These are phyloP conservation scores for Paramisgurnus dabryanus DNA, from an alignment of 2,113 vertebrate species.

Conservation along the genomic window DNA sequence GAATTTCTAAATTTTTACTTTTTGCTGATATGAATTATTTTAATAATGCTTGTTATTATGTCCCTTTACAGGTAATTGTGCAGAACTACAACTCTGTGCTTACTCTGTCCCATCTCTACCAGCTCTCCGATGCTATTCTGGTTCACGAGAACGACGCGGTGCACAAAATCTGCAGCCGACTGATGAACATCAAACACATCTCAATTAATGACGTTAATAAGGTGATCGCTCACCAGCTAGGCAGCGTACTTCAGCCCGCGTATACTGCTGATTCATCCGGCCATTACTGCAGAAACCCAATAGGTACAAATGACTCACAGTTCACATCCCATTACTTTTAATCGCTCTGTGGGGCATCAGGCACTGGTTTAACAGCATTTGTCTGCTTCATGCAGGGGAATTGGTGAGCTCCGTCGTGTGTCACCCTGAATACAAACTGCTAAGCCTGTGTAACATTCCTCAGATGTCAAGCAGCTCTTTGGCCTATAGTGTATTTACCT, in stretches of 20 bases:
- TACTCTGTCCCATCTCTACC: slow-evolving; percentile 90
- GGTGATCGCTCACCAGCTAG: slow-evolving; percentile 92
- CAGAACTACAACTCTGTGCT: slow-evolving; percentile 97
- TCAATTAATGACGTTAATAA: slow-evolving; percentile 87
- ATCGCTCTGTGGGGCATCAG: not conserved
- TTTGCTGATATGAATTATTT: not conserved
- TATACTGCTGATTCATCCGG: slow-evolving; percentile 66
- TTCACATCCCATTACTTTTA: not conserved
- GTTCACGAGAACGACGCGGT: slow-evolving; percentile 91
- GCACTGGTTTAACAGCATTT: not conserved
- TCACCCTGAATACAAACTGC: slow-evolving; percentile 92
- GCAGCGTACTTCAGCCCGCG: slow-evolving; percentile 85
- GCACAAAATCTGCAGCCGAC: slow-evolving; percentile 88
- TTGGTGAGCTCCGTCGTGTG: slow-evolving; percentile 83
- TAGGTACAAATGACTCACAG: slow-evolving; percentile 72
- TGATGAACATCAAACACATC: slow-evolving; percentile 90
- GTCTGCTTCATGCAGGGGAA: slow-evolving; percentile 77
- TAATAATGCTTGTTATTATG: not conserved
- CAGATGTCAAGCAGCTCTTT: slow-evolving; percentile 86
- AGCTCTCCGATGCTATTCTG: slow-evolving; percentile 89
- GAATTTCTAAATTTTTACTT: not conserved
- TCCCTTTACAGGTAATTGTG: slow-evolving; percentile 85
- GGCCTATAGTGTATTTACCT: slow-evolving; percentile 86
- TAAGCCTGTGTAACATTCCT: slow-evolving; percentile 86
- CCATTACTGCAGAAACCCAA: slow-evolving; percentile 81